A percentile compares a stretch with the other conserved stretches of the same genome.
These are phyloP conservation scores for Folsomia candida DNA, from an alignment of 2,888 invertebrate genomes.

Conservation along the genomic window DNA sequence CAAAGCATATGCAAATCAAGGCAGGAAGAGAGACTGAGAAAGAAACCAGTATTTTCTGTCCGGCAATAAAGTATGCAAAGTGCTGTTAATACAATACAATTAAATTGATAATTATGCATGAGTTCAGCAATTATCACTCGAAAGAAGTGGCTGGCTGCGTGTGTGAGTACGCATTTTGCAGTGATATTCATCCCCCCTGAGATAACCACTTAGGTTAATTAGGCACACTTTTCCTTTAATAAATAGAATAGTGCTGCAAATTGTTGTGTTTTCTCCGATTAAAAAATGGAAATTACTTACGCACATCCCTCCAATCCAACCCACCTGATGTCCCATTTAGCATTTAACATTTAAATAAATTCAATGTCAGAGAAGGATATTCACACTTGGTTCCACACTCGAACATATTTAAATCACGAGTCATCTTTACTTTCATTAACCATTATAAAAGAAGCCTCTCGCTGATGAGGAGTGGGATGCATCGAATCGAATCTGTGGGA, in stretches of 20 bases:
- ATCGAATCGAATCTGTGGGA: neutral
- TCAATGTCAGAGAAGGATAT: neutral
- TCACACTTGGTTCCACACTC: too few relatives aligned
- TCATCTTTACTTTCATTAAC: neutral
- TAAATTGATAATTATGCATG: conserved; percentile 1
- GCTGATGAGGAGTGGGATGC: too few relatives aligned
- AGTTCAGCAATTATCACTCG: too few relatives aligned
- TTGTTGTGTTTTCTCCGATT: neutral
- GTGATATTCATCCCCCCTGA: too few relatives aligned
- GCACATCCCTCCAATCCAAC: too few relatives aligned
- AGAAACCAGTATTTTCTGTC: neutral
- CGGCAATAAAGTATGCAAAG: neutral
- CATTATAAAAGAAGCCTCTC: too few relatives aligned
- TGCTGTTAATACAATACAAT: neutral
- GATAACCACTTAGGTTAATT: too few relatives aligned
- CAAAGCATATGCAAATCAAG: neutral
- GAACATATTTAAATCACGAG: neutral
- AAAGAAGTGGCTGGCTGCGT: too few relatives aligned
- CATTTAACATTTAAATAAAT: too few relatives aligned
- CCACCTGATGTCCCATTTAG: neutral
- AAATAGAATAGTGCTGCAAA: too few relatives aligned
- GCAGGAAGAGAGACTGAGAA: too few relatives aligned
- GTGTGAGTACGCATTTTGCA: too few relatives aligned
- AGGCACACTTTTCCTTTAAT: neutral
- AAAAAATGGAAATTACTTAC: neutral